Evolutionary conservation across 2,797 vertebrate genomes (phyloP), one percentile per base, ranked within the genome.

Genomic region (Notamacropus eugenii): DNA sequence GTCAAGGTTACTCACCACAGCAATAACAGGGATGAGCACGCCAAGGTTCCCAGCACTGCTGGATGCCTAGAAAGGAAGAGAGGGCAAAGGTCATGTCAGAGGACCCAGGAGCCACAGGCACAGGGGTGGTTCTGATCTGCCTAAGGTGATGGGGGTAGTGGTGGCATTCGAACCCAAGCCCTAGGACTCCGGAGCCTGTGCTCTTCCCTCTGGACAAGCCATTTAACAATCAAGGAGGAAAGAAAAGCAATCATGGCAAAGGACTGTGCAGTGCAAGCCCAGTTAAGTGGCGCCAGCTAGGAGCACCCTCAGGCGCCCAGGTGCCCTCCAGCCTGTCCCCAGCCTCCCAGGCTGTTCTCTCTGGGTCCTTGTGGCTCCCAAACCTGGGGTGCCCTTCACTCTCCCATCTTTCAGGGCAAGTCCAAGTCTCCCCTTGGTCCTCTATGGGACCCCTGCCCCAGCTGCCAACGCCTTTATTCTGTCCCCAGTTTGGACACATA

Each of bases 41-140:
- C 99, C 99, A n/a, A 99, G 99, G 98, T 99, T 99, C n/a, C 99
- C 99, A 0, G 99, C 99, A 0, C 99, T 99, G 98, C 99, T 99
- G 11, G 99, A 99, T 13, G 99, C 99, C 99, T 99, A 94, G 10
- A 56, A 97, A 95, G 97, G 87, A 98, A 98, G 94, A 54, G n/a
- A 82, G 90, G 92, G 92, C 8, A 14, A 0, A 58, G 22, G 31
- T 94, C 95, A 97, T 0, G 11, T 27, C 22, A 50, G 34, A 92
- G 8, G 46, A 91, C 57, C 50, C 58, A 9, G 13, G 46, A 56
- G 0, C 6, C 59, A 67, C 31, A 67, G 59, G 59, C 12, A 5
- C 4, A 34, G 19, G 62, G 16, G 62, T 5, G 34, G 12, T 14
- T 5, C 31, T n/a, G 13, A n/a, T 14, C 1, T 14, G 62, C 4